Conservation (phyloP, 2,888 invertebrate genomes). For the Anticlea derivata region DNA sequence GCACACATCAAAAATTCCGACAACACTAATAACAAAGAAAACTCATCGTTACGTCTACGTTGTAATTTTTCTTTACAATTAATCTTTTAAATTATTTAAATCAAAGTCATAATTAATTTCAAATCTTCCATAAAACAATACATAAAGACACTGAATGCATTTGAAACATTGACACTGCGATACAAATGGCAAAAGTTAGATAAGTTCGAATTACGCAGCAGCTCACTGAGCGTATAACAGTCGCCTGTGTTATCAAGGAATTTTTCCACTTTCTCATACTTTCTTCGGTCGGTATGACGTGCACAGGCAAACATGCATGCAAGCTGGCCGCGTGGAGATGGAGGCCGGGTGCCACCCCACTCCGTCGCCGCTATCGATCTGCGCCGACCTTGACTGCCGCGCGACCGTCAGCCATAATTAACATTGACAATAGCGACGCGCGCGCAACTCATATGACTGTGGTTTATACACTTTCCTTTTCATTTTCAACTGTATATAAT, state of each 20-base stretch:
- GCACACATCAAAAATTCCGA: slow-evolving; percentile 50
- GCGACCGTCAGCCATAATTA: slow-evolving; percentile 67
- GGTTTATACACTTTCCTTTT: slow-evolving; percentile 58
- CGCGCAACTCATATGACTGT: slow-evolving; percentile 55
- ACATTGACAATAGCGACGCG: slow-evolving; percentile 72
- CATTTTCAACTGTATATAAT: slow-evolving; percentile 32
- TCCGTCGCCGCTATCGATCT: slow-evolving; percentile 62
- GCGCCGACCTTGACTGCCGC: slow-evolving; percentile 74
- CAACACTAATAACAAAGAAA: slow-evolving; percentile 49
- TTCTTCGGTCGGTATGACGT: slow-evolving; percentile 63
- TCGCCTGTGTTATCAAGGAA: slow-evolving; percentile 61
- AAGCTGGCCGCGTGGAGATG: slow-evolving; percentile 50
- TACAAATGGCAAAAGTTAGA: slow-evolving; percentile 37
- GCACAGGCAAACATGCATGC: slow-evolving; percentile 50
- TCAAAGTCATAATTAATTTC: neutral
- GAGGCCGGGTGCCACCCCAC: slow-evolving; percentile 50
- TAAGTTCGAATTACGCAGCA: slow-evolving; percentile 45
- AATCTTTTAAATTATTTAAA: no score
- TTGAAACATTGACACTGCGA: slow-evolving; percentile 2
- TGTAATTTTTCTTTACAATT: no score
- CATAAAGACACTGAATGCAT: slow-evolving; percentile 4
- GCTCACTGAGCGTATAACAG: slow-evolving; percentile 48
- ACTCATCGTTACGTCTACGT: slow-evolving; percentile 29
- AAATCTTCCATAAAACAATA: neutral
- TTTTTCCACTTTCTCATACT: slow-evolving; percentile 77